Base-by-base conservation (phyloP, 2,888 invertebrate genomes). In the Amblyjoppa fuscipennis region DNA sequence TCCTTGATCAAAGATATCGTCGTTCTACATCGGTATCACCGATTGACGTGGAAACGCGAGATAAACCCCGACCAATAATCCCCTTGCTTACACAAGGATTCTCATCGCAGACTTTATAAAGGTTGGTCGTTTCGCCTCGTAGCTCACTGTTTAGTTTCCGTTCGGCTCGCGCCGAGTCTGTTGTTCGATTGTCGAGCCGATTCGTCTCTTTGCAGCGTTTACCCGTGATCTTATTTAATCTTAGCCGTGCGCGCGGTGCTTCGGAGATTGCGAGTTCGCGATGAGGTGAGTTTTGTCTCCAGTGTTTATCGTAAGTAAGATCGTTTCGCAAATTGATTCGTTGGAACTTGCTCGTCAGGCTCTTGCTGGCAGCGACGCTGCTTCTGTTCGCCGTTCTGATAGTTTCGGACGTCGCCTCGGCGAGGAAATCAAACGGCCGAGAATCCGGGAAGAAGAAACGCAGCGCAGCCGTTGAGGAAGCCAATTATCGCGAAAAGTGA, bases 21-120 rank as follows among this genome's bases (percentile, higher is more conserved):
- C 28, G 49, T 49, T 61, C 9, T 45, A 59, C 78, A 70, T 53
- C 81, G 70, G 75, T 69, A 34, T 78, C 73, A 71, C 71, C 73
- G 61, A 71, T 38, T n/a, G 59, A 25, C 61, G 59, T 11, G 25
- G 41, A 66, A 69, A 31, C 59, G 49, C 41, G 31, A 25, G 77
- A 38, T 20, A 69, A 85, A 78, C 78, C 61, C 38, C 83, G 16
- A 3, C 38, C 13, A 34, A 71, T 56, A 45, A 69, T 51, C 53
- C 20, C 76, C 20, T 34, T 81, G 78, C 31, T 85, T 82, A 70
- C 71, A 79, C 70, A 76, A 79, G 78, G 82, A 82, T 85, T 75
- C 81, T 75, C 75, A 13, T 56, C 66, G 69, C 78, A 38, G 76
- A 83, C 69, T 68, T 38, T 82, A 82, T 82, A 85, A 85, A 85